phyloP scores from a whole-genome alignment of 2,888 invertebrate genomes.

The Drosophila glabriapex region DNA sequence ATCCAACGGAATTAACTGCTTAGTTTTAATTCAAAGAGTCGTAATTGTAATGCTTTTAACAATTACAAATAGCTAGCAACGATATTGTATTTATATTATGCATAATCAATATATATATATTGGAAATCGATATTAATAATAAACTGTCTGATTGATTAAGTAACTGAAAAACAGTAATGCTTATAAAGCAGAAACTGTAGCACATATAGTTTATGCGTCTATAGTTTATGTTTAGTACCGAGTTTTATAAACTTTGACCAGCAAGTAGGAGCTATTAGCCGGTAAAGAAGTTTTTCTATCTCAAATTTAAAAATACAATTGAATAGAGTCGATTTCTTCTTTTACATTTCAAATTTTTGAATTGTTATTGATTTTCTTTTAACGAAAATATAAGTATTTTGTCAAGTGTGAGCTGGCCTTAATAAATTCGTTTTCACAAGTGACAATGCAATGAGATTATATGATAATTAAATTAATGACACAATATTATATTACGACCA shows the following conservation, averaged over 20 bases:
- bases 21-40: background rate
- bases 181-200: no score
- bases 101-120: background rate
- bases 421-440: background rate
- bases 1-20: constrained; percentile 2
- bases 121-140: background rate
- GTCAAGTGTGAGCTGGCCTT: background rate
- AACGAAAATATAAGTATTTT: background rate
- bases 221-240: no score
- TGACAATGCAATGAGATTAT: background rate
- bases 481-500: background rate
- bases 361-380: background rate
- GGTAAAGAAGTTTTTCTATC: no score
- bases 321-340: background rate
- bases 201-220: no score
- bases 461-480: background rate
- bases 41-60: background rate
- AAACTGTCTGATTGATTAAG: background rate
- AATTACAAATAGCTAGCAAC: background rate
- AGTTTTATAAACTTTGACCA: background rate
- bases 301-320: background rate
- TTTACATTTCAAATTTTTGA: background rate
- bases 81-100: background rate
- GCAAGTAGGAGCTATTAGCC: background rate
- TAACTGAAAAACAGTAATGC: background rate